Conservation (phyloP, 2,113 vertebrate genomes). For the Erinaceus europaeus region DNA sequence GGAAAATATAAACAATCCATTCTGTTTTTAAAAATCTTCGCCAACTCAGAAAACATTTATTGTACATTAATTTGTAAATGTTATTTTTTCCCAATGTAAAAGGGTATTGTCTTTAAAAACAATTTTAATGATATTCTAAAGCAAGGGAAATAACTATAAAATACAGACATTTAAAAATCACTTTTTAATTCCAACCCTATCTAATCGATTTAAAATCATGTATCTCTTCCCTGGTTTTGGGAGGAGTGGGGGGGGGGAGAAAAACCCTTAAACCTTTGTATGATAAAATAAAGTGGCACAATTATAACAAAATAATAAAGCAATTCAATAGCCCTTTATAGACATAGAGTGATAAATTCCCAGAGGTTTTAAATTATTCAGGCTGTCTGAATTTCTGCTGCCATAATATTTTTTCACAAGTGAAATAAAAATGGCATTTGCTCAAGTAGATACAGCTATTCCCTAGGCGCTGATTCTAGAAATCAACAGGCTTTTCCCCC, state of each 20-base stretch:
- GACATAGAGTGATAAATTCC: not conserved
- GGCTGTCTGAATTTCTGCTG: constrained; percentile 22
- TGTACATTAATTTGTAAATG: not conserved
- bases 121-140: constrained; percentile 6
- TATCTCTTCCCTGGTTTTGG: not conserved
- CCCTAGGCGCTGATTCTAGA: constrained; percentile 28
- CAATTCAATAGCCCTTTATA: not conserved
- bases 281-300: not conserved
- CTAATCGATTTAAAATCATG: not conserved
- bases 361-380: constrained; percentile 12
- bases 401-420: not conserved
- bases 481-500: constrained; percentile 67
- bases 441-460: constrained; percentile 7
- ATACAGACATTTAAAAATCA: constrained; percentile 1
- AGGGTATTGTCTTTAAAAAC: not conserved
- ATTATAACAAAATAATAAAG: not conserved
- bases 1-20: not conserved
- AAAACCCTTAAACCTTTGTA: not conserved
- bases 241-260: too few species aligned
- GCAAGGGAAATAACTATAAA: not conserved
- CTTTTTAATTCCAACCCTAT: not conserved
- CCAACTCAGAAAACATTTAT: constrained; percentile 7
- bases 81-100: not conserved
- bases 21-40: constrained; percentile 3
- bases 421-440: constrained; percentile 39